These are phyloP conservation scores for Caloenas nicobarica DNA, from an alignment of 2,113 vertebrate species.

Conservation along the genomic window DNA sequence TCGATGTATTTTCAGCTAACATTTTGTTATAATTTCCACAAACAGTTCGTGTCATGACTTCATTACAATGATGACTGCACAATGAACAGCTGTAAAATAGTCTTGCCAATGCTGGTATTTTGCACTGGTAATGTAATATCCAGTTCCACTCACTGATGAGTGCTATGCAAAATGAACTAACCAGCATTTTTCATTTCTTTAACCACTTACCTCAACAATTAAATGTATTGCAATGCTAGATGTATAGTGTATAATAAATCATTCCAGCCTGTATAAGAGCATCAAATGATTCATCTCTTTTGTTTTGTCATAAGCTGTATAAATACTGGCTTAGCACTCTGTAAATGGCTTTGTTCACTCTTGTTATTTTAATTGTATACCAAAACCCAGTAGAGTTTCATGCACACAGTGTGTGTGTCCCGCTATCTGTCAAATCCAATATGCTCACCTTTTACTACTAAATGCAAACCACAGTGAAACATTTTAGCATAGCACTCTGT, in stretches of 20 bases:
- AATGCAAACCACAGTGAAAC: neutral
- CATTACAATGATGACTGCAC: slow-evolving; percentile 1
- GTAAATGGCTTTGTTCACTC: neutral
- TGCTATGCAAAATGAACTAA: slow-evolving; percentile 14
- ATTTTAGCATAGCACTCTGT: neutral
- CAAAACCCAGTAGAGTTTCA: neutral
- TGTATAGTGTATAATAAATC: slow-evolving; percentile 10
- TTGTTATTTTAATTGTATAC: neutral
- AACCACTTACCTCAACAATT: slow-evolving; percentile 53
- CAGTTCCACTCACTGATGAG: slow-evolving; percentile 4
- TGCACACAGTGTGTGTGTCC: neutral
- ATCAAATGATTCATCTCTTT: slow-evolving; percentile 10
- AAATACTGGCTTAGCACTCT: slow-evolving; percentile 7
- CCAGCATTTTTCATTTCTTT: slow-evolving; percentile 42
- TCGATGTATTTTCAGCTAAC: slow-evolving; percentile 49
- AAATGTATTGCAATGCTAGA: neutral
- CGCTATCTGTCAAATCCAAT: neutral
- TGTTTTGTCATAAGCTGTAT: slow-evolving; percentile 24
- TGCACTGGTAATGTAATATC: slow-evolving; percentile 14
- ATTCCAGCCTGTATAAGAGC: slow-evolving; percentile 3
- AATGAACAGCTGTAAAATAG: slow-evolving; percentile 50
- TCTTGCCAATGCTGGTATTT: slow-evolving; percentile 43
- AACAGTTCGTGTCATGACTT: slow-evolving; percentile 45
- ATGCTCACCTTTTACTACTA: neutral
- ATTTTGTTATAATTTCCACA: slow-evolving; percentile 54